phyloP scores from a whole-genome alignment of 2,113 vertebrate genomes.

The Chionodraco myersi region DNA sequence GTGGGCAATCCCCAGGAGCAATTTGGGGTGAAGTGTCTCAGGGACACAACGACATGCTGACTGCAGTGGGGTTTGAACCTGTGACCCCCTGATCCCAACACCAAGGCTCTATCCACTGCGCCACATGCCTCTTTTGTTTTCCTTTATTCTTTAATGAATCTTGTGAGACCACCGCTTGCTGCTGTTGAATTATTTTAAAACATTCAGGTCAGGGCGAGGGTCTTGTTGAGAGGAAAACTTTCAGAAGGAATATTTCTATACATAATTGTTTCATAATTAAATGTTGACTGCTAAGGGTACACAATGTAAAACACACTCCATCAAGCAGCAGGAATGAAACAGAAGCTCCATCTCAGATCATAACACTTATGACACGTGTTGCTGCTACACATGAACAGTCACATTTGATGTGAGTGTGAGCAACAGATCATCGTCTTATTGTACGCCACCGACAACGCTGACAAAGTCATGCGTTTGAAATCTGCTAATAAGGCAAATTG shows the following conservation, averaged over 20 bases:
- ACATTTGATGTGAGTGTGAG: slow-evolving; percentile 11
- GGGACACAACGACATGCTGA: too few species aligned
- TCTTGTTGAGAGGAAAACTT: slow-evolving; percentile 11
- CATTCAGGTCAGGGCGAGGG: slow-evolving; percentile 24
- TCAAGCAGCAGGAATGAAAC: neutral
- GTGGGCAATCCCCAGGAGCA: too few species aligned
- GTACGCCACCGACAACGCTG: neutral
- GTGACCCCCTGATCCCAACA: too few species aligned
- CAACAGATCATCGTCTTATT: slow-evolving; percentile 5
- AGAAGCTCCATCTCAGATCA: neutral
- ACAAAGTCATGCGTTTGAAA: slow-evolving; percentile 28
- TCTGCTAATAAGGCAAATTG: slow-evolving; percentile 17
- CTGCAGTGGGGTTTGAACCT: too few species aligned
- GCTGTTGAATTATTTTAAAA: neutral
- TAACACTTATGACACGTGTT: slow-evolving; percentile 8
- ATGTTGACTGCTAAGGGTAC: neutral
- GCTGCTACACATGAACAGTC: slow-evolving; percentile 21
- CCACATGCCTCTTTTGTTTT: too few species aligned
- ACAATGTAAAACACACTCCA: neutral
- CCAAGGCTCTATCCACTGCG: too few species aligned
- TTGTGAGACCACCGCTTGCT: neutral
- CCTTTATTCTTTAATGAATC: slow-evolving; percentile 8
- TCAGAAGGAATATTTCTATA: slow-evolving; percentile 1
- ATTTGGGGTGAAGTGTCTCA: too few species aligned
- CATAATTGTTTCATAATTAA: neutral